phyloP scores from a whole-genome alignment of 1,140 invertebrate species.

The Drosophila fuyamai region DNA sequence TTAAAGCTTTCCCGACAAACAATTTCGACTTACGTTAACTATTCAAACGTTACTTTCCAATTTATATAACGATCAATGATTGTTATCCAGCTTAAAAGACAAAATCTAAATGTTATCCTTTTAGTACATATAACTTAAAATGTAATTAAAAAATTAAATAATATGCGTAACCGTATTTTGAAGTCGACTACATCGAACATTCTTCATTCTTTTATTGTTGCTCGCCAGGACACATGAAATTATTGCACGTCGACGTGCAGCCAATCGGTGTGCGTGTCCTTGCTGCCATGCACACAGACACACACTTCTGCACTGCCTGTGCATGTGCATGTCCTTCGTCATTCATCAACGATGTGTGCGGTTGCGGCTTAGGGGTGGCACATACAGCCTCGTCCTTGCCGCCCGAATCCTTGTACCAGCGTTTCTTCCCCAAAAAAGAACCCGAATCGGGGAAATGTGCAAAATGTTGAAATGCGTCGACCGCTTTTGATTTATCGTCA shows the following conservation, averaged over 20 bases:
- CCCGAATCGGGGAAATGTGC: constrained; percentile 53
- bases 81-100: no score
- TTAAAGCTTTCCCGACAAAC: no score
- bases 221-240: constrained; percentile 68
- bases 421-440: constrained; percentile 32
- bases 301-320: constrained; percentile 36
- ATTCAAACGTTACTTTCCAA: no score
- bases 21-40: no score
- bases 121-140: no score
- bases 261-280: constrained; percentile 74
- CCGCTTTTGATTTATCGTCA: constrained; percentile 76
- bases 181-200: neutral
- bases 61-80: no score
- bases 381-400: constrained; percentile 17
- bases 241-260: constrained; percentile 80
- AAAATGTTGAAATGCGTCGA: constrained; percentile 56
- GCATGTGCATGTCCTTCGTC: constrained; percentile 72
- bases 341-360: constrained; percentile 73
- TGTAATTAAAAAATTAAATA: neutral
- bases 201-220: constrained; percentile 37
- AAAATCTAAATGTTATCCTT: no score
- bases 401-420: constrained; percentile 20
- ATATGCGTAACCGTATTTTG: neutral
- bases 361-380: constrained; percentile 74
- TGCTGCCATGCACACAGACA: constrained; percentile 20